Conservation (phyloP, 2,113 vertebrate genomes). For the Leptocoma aspasia region DNA sequence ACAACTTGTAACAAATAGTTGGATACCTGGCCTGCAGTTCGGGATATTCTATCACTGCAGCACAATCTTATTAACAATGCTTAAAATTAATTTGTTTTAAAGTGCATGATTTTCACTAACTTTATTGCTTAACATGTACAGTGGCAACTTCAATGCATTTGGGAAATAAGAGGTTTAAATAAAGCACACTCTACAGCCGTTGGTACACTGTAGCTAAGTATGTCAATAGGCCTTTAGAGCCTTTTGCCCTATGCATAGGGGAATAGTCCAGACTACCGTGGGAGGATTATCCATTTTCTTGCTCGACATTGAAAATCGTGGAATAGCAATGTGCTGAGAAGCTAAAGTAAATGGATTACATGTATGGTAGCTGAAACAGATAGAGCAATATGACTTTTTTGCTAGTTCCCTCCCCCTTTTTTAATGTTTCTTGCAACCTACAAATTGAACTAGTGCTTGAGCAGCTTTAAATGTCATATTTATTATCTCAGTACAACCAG, state of each 20-base stretch:
- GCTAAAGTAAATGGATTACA: slow-evolving; percentile 57
- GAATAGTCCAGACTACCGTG: slow-evolving; percentile 49
- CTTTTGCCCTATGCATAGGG: slow-evolving; percentile 45
- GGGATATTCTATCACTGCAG: slow-evolving; percentile 70
- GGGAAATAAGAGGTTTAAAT: slow-evolving; percentile 66
- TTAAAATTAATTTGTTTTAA: slow-evolving; percentile 75
- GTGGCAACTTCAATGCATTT: slow-evolving; percentile 72
- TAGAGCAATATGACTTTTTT: slow-evolving; percentile 66
- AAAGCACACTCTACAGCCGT: slow-evolving; percentile 69
- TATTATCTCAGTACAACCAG: slow-evolving; percentile 43
- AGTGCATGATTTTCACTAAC: slow-evolving; percentile 84
- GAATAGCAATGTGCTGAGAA: slow-evolving; percentile 44
- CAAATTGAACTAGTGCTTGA: slow-evolving; percentile 60
- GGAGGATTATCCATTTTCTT: slow-evolving; percentile 47
- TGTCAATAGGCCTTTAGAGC: slow-evolving; percentile 51
- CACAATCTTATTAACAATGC: slow-evolving; percentile 71
- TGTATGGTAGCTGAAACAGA: slow-evolving; percentile 55
- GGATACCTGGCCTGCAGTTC: slow-evolving; percentile 76
- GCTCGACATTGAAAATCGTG: slow-evolving; percentile 28
- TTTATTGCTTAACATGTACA: slow-evolving; percentile 78
- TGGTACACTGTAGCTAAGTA: slow-evolving; percentile 59
- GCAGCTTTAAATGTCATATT: slow-evolving; percentile 66
- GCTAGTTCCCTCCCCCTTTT: slow-evolving; percentile 44
- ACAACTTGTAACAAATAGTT: slow-evolving; percentile 71
- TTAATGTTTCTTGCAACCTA: slow-evolving; percentile 55